Evolutionary conservation across 2,888 invertebrate species (phyloP).

Genomic region (Caenorhabditis sp.): DNA sequence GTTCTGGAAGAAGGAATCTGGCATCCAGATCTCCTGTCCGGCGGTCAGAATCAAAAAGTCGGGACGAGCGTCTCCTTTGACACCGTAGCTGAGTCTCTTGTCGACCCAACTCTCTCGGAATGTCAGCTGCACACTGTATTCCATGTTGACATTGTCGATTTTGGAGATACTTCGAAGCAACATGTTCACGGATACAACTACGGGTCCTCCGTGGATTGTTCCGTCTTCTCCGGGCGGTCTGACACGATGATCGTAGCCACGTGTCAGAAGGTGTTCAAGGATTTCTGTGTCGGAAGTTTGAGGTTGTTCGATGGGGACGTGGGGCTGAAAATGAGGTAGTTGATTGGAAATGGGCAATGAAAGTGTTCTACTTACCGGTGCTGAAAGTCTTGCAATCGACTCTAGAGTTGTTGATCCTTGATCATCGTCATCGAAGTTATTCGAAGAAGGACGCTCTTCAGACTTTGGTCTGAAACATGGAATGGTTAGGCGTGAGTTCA

Average conservation of each 20-base stretch:
- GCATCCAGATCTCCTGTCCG: constrained; percentile 94
- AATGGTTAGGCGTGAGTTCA: too few relatives aligned
- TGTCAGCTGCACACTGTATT: constrained; percentile 92
- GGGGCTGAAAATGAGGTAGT: constrained; percentile 47
- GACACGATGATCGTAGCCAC: constrained; percentile 81
- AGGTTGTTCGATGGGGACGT: constrained; percentile 66
- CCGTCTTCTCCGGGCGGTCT: constrained; percentile 78
- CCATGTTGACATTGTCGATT: constrained; percentile 83
- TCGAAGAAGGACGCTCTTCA: constrained; percentile 13
- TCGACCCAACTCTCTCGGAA: constrained; percentile 98
- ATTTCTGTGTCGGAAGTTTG: constrained; percentile 79
- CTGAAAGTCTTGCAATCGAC: constrained; percentile 48
- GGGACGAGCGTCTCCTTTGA: constrained; percentile 85
- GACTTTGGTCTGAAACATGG: constrained; percentile 47
- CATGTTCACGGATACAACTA: constrained; percentile 81
- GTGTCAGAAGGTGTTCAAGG: constrained; percentile 76
- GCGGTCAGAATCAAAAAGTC: constrained; percentile 81
- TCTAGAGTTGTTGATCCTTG: constrained; percentile 47
- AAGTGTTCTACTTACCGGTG: constrained; percentile 26
- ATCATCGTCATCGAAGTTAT: constrained; percentile 33
- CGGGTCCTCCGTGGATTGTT: constrained; percentile 74
- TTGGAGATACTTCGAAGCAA: constrained; percentile 81
- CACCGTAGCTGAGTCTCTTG: constrained; percentile 86
- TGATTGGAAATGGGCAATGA: not conserved
- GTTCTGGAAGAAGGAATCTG: constrained; percentile 94